Base-by-base conservation (phyloP, 1,140 invertebrate genomes). In the Drosophila subpulchrella region DNA sequence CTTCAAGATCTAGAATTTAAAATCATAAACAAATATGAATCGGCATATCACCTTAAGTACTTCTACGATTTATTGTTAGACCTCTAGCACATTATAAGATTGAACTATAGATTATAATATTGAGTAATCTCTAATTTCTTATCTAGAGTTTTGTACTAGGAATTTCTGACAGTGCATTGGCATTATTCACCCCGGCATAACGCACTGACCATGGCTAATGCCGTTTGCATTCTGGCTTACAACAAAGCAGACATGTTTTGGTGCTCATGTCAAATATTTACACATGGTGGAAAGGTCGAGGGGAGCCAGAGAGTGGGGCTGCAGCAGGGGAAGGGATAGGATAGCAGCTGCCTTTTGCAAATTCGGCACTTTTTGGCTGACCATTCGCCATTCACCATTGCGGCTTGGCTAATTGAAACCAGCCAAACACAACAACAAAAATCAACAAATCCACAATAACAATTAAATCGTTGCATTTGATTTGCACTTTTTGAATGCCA, bases 141-240 rank as follows among this genome's bases (percentile, higher is more conserved):
- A 20, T 3, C 11, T 13, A 24, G 13, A 50, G n/a, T 2, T 32
- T 0, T 15, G n/a, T 2, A 11, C 4, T 5, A 53, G 13, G 15
- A 15, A 17, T 36, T 72, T 72, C 12, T 47, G 8, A 0, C 50
- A 54, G 78, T 85, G 47, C 7, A 39, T 6, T 27, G 34, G 38
- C 47, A 48, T 53, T 60, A 57, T 54, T 42, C 71, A 53, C 13
- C 41, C 51, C 47, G 27, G 51, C 47, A 60, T 47, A 53, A 72
- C 59, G 79, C 76, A 88, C 75, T 89, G 84, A 73, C 75, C 84
- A 79, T 79, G 76, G 80, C 76, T 88, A 86, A 86, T 86, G 54
- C 44, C 66, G 75, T 86, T 88, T 88, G 83, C 65, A 68, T 86
- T 86, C 73, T 73, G 83, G 82, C 79, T 88, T 66, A 68, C 75